Evolutionary conservation across 2,888 invertebrate genomes (phyloP), one percentile per base, ranked within the genome.

Genomic region (Lathronympha strigana): DNA sequence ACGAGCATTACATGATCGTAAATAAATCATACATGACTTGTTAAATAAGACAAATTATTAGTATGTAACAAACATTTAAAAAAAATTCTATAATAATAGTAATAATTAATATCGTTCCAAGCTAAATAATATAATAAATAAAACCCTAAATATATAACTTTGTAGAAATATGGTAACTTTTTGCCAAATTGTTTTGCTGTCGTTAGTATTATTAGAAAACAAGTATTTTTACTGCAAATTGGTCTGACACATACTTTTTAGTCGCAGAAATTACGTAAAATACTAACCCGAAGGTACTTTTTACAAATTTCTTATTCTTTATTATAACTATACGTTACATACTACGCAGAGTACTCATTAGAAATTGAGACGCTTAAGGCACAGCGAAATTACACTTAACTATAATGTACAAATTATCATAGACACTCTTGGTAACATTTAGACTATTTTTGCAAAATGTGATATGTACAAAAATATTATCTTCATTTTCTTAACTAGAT

Each of bases 291-390:
- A 17, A 54, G 66, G 47, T 17, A 53, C 6, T 47, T 31, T 38
- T 61, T 66, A 54, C 60, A 54, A 54, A 54, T 60, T 66, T 47
- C 1, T 53, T 51, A 40, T 33, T 23, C 28, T 45, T 21, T 25
- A 38, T 60, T 31, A 23, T 23, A 61, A 54, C 28, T 38, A 45
- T 31, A 61, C 36, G 6, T 54, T 60, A 36, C 45, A 50, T 57
- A 17, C 54, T 67, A 62, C 43, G 53, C 31, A 62, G 51, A 63
- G 57, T 67, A 63, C 66, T 71, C 66, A 58, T 67, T 71, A 84
- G 84, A 91, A 91, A 91, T 91, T 92, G 91, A 91, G 89, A 92
- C 91, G 88, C 89, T 82, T 91, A 92, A 92, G 91, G 91, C 91
- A 92, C 91, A 86, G 88, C 86, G 83, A 87, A 87, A 86, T 90